phyloP scores from a whole-genome alignment of 2,888 invertebrate species.

The Dasysyrphus albostriatus region DNA sequence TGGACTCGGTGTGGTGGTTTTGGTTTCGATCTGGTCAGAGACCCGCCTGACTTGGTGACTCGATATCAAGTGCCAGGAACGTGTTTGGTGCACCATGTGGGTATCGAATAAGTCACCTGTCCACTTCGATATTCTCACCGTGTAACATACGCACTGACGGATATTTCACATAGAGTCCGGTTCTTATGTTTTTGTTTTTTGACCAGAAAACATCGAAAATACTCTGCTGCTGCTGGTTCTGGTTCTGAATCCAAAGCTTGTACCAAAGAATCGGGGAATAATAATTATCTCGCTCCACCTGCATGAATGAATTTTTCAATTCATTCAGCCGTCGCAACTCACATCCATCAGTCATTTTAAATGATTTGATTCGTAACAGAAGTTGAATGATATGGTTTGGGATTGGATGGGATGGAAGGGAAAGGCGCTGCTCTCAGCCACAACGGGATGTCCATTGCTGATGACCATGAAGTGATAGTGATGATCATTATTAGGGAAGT shows the following conservation, averaged over 20 bases:
- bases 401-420: background rate
- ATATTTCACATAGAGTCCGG: conserved; percentile 75
- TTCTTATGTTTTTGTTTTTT: conserved; percentile 26
- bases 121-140: conserved; percentile 68
- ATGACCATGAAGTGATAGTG: conserved; percentile 55
- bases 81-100: conserved; percentile 71
- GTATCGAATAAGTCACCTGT: conserved; percentile 75
- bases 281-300: conserved; percentile 67
- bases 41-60: conserved; percentile 21
- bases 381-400: conserved; percentile 58
- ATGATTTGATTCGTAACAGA: conserved; percentile 71
- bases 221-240: conserved; percentile 7
- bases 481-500: conserved; percentile 58
- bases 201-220: background rate
- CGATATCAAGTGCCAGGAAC: conserved; percentile 47
- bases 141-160: conserved; percentile 63
- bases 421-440: conserved; percentile 31
- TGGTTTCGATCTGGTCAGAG: conserved; percentile 25
- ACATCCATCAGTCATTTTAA: conserved; percentile 68
- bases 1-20: conserved; percentile 13
- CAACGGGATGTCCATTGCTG: conserved; percentile 50
- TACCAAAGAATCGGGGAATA: conserved; percentile 37
- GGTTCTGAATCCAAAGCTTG: conserved; percentile 6
- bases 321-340: conserved; percentile 42
- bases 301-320: conserved; percentile 67